A percentile compares a stretch with the other conserved stretches of the same genome.
Conservation (phyloP, 1,140 invertebrate species). For the Palaemon carinicauda region DNA sequence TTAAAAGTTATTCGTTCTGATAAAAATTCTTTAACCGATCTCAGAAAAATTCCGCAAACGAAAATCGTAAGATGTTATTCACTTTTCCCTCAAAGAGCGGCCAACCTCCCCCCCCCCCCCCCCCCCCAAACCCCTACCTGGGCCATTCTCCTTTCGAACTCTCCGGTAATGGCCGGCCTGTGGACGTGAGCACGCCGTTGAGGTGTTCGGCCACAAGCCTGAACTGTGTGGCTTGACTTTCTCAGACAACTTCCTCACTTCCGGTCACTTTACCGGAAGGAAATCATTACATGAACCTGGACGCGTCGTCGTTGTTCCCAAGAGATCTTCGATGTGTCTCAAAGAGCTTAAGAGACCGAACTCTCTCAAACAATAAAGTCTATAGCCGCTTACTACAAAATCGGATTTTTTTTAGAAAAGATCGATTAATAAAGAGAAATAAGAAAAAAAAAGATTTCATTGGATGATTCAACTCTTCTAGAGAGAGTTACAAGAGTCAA, state of each 20-base stretch:
- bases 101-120: no score
- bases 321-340: background rate
- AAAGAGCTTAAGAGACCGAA: background rate
- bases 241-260: constrained; percentile 56
- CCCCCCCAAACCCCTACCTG: no score
- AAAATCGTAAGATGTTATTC: background rate
- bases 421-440: no score
- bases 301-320: background rate
- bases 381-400: no score
- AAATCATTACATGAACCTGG: constrained; percentile 39
- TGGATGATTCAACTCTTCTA: no score
- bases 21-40: background rate
- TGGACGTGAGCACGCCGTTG: background rate
- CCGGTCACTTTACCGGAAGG: constrained; percentile 52
- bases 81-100: no score
- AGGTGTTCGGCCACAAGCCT: constrained; percentile 21
- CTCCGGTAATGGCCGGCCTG: no score
- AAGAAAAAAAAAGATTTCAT: no score
- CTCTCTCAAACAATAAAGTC: background rate
- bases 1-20: no score
- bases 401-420: no score
- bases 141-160: no score
- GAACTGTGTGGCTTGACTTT: constrained; percentile 53
- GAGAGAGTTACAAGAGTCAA: background rate
- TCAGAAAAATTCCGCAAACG: background rate